Conservation (phyloP, 2,113 vertebrate genomes). For the Mormyrus lacerda region DNA sequence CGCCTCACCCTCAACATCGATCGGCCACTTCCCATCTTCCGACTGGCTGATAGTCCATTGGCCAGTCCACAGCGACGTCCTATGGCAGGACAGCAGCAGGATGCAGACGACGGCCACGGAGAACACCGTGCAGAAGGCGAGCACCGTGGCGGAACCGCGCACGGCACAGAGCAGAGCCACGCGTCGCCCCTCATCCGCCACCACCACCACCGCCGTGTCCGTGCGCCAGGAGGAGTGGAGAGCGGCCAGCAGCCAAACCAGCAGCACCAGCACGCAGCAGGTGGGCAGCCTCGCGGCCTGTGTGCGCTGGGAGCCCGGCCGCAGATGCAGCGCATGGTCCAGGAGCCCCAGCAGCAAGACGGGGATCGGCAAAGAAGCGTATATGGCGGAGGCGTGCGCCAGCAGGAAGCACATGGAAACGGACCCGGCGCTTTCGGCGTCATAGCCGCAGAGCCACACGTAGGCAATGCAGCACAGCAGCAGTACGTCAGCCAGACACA, state of each 20-base stretch:
- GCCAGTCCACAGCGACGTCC: conserved; percentile 36
- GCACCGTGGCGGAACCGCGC: conserved; percentile 27
- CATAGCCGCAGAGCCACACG: conserved; percentile 30
- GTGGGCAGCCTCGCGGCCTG: conserved; percentile 13
- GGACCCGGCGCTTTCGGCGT: background rate
- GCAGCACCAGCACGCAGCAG: conserved; percentile 21
- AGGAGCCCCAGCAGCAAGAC: conserved; percentile 40
- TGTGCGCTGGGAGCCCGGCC: background rate
- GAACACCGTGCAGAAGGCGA: conserved; percentile 26
- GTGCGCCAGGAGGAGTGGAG: conserved; percentile 25
- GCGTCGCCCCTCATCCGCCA: background rate
- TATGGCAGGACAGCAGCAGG: conserved; percentile 39
- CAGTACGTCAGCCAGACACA: conserved; percentile 45
- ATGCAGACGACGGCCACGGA: background rate
- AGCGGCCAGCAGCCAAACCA: conserved; percentile 45
- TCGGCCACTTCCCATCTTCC: background rate
- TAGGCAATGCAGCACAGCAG: conserved; percentile 17
- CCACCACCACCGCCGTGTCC: background rate
- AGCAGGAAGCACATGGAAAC: conserved; percentile 42
- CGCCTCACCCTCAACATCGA: background rate
- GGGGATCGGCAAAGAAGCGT: conserved; percentile 47
- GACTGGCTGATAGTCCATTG: background rate
- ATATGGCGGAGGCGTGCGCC: conserved; percentile 41
- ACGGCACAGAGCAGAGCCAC: conserved; percentile 40
- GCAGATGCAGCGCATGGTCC: conserved; percentile 36